Evolutionary conservation across 2,888 invertebrate genomes (phyloP), one percentile per base, ranked within the genome.

Genomic region (Hirtodrosophila histrioides): DNA sequence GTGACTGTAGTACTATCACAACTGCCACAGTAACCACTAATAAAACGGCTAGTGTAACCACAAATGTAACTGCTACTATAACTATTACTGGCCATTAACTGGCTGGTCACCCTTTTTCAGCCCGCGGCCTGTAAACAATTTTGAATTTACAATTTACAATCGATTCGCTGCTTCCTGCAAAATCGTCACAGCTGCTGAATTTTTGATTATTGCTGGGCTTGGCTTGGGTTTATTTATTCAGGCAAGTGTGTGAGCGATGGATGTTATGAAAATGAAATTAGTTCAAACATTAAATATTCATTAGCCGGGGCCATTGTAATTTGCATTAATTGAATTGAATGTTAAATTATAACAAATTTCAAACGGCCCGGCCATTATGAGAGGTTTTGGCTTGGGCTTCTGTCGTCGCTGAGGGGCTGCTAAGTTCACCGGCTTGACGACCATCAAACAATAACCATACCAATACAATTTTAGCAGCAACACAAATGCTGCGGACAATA

Each of bases 301-400:
- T 89, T 86, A 77, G 86, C 51, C 39, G 40, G 46, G 57, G 55
- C 68, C 69, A 73, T 69, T 86, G 84, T 88, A 76, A 88, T 85
- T 89, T 89, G 78, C 88, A 88, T 85, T 77, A 79, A 89, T 86
- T 88, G 89, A 89, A 89, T 88, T 89, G 89, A 88, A 88, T 88
- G 88, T 76, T 69, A 76, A 84, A 87, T 87, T 88, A 63, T 69
- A 64, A 88, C 75, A 80, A 44, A 67, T 74, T 84, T 63, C 50
- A 61, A 45, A 43, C 33, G n/a, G 24, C 29, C 23, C 46, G 4
- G 27, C 27, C 65, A 57, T 74, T 81, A 60, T 63, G 63, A 62
- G 65, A 1, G 17, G 1, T n/a, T 78, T 71, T 50, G 63, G 56
- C 57, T 81, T 76, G 55, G 33, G 61, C 60, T 31, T 40, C 41